phyloP scores from a whole-genome alignment of 2,797 vertebrate species.

The Spea hammondii region DNA sequence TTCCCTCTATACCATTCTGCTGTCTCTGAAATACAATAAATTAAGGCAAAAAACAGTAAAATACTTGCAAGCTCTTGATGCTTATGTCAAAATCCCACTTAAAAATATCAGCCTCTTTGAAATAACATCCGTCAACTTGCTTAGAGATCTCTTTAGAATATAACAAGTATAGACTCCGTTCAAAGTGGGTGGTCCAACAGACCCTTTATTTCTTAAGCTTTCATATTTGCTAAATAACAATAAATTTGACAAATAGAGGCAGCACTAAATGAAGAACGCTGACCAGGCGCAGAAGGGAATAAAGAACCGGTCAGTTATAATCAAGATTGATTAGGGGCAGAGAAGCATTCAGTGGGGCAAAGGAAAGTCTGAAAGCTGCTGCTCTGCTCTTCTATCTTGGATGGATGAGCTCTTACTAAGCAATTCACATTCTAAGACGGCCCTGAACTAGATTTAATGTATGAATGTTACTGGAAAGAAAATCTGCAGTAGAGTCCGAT shows the following conservation, averaged over 20 bases:
- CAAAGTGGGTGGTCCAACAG: not conserved
- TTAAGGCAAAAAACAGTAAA: no score
- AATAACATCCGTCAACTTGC: not conserved
- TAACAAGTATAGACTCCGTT: not conserved
- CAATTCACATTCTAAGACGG: not conserved
- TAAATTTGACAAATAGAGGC: not conserved
- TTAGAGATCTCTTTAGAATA: not conserved
- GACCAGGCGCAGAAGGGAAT: not conserved
- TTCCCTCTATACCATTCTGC: no score
- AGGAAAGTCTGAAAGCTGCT: not conserved
- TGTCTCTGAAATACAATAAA: constrained; percentile 31
- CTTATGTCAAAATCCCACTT: not conserved
- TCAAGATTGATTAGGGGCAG: constrained; percentile 5
- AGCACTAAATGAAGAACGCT: not conserved
- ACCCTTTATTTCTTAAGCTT: not conserved
- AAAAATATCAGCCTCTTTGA: not conserved
- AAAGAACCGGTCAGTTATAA: not conserved
- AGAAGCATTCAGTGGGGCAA: not conserved
- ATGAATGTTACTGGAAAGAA: not conserved
- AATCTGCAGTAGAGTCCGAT: not conserved
- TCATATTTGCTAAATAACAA: constrained; percentile 6
- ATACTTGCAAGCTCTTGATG: not conserved
- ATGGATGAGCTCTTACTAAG: not conserved
- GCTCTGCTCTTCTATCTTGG: not conserved
- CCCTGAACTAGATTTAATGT: not conserved